Conservation (phyloP, 1,140 invertebrate genomes). For the Sweltsa coloradensis region DNA sequence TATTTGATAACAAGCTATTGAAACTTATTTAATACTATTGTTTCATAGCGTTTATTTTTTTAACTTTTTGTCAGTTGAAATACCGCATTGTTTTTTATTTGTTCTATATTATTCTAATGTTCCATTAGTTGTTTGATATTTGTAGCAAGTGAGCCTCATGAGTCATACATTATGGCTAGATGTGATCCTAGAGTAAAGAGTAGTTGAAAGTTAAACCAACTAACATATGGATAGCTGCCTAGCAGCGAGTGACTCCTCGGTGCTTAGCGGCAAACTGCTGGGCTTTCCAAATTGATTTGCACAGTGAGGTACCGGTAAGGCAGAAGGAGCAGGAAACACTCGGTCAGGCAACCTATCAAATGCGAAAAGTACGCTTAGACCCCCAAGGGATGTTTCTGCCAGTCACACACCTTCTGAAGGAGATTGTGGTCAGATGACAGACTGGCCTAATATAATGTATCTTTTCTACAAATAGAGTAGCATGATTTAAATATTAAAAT, state of each 20-base stretch:
- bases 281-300: conserved; percentile 7
- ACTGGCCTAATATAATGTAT: conserved; percentile 13
- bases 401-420: conserved; percentile 10
- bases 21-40: no score
- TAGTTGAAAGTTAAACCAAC: conserved; percentile 2
- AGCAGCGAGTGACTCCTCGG: conserved; percentile 12
- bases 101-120: no score
- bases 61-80: no score
- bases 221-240: conserved; percentile 9
- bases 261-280: conserved; percentile 7
- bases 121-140: conserved; percentile 7
- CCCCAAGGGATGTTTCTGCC: conserved; percentile 1
- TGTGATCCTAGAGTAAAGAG: conserved; percentile 14
- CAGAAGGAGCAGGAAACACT: conserved; percentile 6
- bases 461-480: conserved; percentile 16
- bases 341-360: conserved; percentile 4
- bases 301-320: conserved; percentile 6
- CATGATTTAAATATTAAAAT: conserved; percentile 14
- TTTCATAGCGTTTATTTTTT: no score
- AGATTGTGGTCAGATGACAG: conserved; percentile 9
- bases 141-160: conserved; percentile 9
- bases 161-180: conserved; percentile 14
- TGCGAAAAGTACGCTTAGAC: conserved; percentile 6
- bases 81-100: no score
- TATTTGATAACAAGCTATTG: no score